Evolutionary conservation across 1,140 invertebrate genomes (phyloP), one percentile per base, ranked within the genome.

Genomic region (Kradibia gibbosae): DNA sequence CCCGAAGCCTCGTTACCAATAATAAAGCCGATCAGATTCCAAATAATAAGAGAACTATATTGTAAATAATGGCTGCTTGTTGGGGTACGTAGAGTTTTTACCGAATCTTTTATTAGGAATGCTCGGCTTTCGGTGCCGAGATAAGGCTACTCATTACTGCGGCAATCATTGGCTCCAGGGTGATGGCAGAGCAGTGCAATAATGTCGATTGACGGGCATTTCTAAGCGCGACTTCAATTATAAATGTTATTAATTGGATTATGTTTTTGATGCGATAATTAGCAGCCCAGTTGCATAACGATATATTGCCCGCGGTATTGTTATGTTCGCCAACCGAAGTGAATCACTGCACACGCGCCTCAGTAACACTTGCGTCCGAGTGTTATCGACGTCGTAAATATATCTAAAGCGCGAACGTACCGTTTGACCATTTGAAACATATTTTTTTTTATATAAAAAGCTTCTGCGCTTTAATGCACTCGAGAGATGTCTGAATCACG

Each of bases 331-430:
- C 11, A 31, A 36, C 0, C 3, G 60, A 34, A 31, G 36, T 65
- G 60, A 65, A 65, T 65, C 60, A 65, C 34, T 65, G 28, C 31
- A 65, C 60, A 25, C 34, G 62, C 62, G 62, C 62, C 39, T 67
- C 34, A 67, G 20, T 67, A 67, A 67, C n/a, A 67, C 34, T 67
- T 67, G n/a, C 20, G 62, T 39, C 62, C 34, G 34, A 67, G 62
- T 10, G 17, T 36, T 65, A 67, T 67, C 62, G 62, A 17, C 5
- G 34, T 67, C 62, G 17, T 67, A 67, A 67, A 39, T 22, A 22
- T 67, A 36, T n/a, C 10, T 5, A 39, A n/a, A 67, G 34, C 62
- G 3, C 62, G 39, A 67, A 67, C 62, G 39, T 39, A 39, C 17
- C 34, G 17, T 39, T 39, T 3, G 60, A 8, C 13, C 60, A 36